Base-by-base conservation (phyloP, 2,797 vertebrate species). In the Mustela erminea region DNA sequence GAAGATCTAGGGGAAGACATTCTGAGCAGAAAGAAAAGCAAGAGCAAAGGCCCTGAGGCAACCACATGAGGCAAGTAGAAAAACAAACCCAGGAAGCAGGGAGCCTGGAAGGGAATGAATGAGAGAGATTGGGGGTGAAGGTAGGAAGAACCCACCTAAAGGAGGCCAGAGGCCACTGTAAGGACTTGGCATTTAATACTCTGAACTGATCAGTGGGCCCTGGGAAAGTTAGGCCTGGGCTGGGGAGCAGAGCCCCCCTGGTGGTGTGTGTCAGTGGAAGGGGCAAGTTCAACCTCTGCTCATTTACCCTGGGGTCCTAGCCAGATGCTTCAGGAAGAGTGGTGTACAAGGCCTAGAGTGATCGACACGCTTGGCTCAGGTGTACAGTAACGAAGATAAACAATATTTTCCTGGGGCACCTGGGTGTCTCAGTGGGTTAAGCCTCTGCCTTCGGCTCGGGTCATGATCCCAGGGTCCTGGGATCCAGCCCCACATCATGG, bases 1-100 rank as follows among this genome's bases (percentile, higher is more conserved):
- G 81, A 49, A 10, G 13, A 75, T 58, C 85, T 60, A 41, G 66
- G 70, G 49, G 74, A 89, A 82, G 90, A 90, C 38, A 74, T 25
- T 84, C 41, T 43, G 14, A 15, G 62, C 80, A 74, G 21, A 72
- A 38, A 25, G 58, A n/a, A 60, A 54, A 74, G 56, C 46, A 85
- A 68, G 62, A 60, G 60, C 92, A 93, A 93, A 95, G 90, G 43
- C 25, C 92, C 88, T 87, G 86, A 83, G 75, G 70, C 60, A 20
- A 70, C 56, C 75, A 52, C 15, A 25, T 0, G 2, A 54, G 60
- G 83, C 64, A 66, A 95, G 56, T 7, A 52, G 18, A 13, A 43
- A 87, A 83, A 84, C 46, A 75, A 66, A 38, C 38, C 25, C 41
- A 60, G 72, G 62, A 84, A 93, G 78, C 32, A 78, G 70, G 3